These are phyloP conservation scores for Myodes glareolus DNA, from an alignment of 2,113 vertebrate species.

Conservation along the genomic window DNA sequence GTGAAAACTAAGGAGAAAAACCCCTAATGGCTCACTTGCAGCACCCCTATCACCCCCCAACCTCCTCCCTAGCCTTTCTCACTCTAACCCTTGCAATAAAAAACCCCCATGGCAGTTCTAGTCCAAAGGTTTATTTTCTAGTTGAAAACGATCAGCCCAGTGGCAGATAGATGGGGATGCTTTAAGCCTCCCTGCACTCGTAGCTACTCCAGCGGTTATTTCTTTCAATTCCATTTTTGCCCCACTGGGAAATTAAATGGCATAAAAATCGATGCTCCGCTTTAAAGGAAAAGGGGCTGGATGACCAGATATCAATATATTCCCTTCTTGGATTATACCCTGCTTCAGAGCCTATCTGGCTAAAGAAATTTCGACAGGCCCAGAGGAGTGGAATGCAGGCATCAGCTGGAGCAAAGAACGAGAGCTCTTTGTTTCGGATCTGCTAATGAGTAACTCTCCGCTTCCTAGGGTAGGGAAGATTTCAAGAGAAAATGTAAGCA, in stretches of 20 bases:
- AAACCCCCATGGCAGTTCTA: slow-evolving; percentile 26
- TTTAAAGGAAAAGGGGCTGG: background rate
- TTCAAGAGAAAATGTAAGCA: slow-evolving; percentile 38
- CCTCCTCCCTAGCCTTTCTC: background rate
- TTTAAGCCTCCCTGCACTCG: background rate
- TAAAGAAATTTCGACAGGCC: slow-evolving; percentile 18
- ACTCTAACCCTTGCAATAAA: slow-evolving; percentile 8
- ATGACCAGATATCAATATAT: slow-evolving; percentile 30
- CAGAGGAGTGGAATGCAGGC: background rate
- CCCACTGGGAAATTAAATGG: slow-evolving; percentile 57
- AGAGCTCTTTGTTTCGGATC: slow-evolving; percentile 5
- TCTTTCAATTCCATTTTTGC: slow-evolving; percentile 45
- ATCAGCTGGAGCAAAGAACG: background rate
- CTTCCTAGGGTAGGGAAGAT: slow-evolving; percentile 32
- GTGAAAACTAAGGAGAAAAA: slow-evolving; percentile 24
- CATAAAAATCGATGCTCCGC: slow-evolving; percentile 59
- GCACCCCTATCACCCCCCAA: background rate
- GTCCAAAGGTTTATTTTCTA: slow-evolving; percentile 32
- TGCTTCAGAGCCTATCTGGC: slow-evolving; percentile 20
- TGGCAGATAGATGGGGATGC: background rate
- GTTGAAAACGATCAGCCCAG: background rate
- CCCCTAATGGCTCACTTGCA: background rate
- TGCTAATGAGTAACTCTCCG: background rate
- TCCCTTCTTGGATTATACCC: background rate
- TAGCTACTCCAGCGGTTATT: background rate